Evolutionary conservation across 2,113 vertebrate genomes (phyloP).

Genomic region (Pionites leucogaster): DNA sequence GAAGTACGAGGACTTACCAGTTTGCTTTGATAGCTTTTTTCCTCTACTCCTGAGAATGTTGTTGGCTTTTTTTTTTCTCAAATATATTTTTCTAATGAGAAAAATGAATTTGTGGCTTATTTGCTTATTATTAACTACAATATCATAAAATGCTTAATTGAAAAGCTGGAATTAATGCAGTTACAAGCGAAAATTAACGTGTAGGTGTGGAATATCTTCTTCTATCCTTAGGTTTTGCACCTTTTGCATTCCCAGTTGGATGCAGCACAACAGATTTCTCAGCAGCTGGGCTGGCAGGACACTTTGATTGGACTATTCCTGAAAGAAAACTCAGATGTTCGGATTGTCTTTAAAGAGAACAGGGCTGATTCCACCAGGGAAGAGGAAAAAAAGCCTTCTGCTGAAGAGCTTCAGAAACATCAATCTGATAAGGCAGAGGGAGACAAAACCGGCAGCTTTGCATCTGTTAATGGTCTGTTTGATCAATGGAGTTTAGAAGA

Average conservation of each 20-base stretch:
- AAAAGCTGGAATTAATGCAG: background rate
- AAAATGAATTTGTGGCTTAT: background rate
- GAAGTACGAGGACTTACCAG: background rate
- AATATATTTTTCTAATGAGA: background rate
- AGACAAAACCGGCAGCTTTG: conserved; percentile 64
- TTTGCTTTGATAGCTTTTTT: background rate
- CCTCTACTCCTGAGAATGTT: background rate
- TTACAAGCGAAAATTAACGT: background rate
- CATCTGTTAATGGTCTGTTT: conserved; percentile 64
- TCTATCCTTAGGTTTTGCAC: conserved; percentile 82
- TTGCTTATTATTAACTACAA: background rate
- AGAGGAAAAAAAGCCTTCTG: conserved; percentile 49
- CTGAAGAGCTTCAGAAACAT: conserved; percentile 68
- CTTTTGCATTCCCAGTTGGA: conserved; percentile 89
- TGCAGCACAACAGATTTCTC: conserved; percentile 88
- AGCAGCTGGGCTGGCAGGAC: conserved; percentile 95
- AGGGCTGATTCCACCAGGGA: conserved; percentile 72
- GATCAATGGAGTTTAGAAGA: conserved; percentile 81
- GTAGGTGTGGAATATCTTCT: background rate
- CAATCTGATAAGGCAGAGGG: conserved; percentile 72
- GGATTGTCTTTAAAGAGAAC: conserved; percentile 25
- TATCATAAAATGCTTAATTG: background rate
- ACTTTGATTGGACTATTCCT: conserved; percentile 87
- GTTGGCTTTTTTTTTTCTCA: background rate
- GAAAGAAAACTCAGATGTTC: conserved; percentile 76